These are phyloP conservation scores for Polydrusus pterygomalis DNA, from an alignment of 2,888 invertebrate species.

Conservation along the genomic window DNA sequence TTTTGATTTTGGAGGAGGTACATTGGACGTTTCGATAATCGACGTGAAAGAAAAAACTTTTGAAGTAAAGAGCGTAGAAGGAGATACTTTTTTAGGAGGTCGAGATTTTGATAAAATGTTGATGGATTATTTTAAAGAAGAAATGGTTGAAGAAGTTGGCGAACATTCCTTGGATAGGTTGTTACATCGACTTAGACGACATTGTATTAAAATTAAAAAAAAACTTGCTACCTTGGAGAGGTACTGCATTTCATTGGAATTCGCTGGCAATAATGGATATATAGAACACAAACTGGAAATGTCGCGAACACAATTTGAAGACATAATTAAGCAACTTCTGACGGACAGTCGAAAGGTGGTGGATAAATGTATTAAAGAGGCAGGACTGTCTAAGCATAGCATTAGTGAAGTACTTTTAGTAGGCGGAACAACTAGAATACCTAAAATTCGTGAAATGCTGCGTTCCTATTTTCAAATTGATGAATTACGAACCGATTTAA, in stretches of 20 bases:
- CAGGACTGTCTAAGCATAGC: conserved; percentile 48
- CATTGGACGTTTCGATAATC: conserved; percentile 35
- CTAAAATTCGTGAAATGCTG: conserved; percentile 59
- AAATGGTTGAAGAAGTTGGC: background rate
- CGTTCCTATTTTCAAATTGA: conserved; percentile 56
- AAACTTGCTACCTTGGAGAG: conserved; percentile 45
- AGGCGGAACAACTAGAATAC: conserved; percentile 62
- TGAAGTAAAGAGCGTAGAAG: conserved; percentile 53
- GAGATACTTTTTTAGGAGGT: conserved; percentile 62
- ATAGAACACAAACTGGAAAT: conserved; percentile 43
- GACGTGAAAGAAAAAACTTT: conserved; percentile 44
- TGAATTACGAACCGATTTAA: conserved; percentile 56
- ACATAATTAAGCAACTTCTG: conserved; percentile 53
- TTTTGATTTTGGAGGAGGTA: conserved; percentile 27
- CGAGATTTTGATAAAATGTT: conserved; percentile 59
- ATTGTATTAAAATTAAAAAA: conserved; percentile 45
- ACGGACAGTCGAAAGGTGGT: conserved; percentile 56
- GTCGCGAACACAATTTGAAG: conserved; percentile 58
- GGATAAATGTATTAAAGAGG: conserved; percentile 54
- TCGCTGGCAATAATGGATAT: conserved; percentile 52
- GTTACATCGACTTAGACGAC: conserved; percentile 17
- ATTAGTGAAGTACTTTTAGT: conserved; percentile 61
- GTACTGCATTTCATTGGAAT: background rate
- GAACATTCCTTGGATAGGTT: background rate
- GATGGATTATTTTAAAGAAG: conserved; percentile 47